Evolutionary conservation across 2,888 invertebrate species (phyloP), one percentile per base, ranked within the genome.

Genomic region (Lithophane leautieri): DNA sequence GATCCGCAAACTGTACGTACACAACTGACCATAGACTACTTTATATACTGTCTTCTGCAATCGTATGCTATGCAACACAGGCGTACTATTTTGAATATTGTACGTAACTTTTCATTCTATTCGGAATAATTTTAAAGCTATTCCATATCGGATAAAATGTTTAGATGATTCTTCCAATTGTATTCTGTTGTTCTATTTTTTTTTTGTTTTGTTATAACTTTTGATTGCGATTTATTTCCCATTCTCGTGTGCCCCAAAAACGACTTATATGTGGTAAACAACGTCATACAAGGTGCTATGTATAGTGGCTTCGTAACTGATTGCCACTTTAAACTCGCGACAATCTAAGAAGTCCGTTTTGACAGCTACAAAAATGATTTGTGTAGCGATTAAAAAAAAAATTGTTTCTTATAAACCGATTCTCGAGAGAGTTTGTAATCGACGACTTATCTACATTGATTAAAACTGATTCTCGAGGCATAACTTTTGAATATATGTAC

Each of bases 121-220:
- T 34, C 28, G 14, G 40, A 72, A 70, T 73, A 34, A 56, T 69
- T 78, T 82, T 9, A 34, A 65, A 62, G 34, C 40, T 62, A 65
- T 62, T 62, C 58, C 50, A 44, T 50, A 69, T 34, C 14, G n/a
- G 28, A 34, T 68, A 22, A 70, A 65, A 70, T 68, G 28, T 56
- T 56, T 22, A 25, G 34, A 81, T 47, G 11, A 52, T 42, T 66
- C 14, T 58, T 52, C 4, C 34, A 52, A 76, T 58, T 75, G 25
- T 74, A 78, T 73, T 14, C 14, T 34, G n/a, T 67, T 56, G 66
- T 80, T 66, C 6, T 56, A 22, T 71, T 62, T 79, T 54, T 11
- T 54, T 4, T 28, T 40, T 25, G 16, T 52, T 44, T 68, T 22
- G 11, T 56, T 40, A 22, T 2, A 56, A 47, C 28, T n/a, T 77